phyloP scores from a whole-genome alignment of 2,888 invertebrate species.

The Drosophila aldrichi region DNA sequence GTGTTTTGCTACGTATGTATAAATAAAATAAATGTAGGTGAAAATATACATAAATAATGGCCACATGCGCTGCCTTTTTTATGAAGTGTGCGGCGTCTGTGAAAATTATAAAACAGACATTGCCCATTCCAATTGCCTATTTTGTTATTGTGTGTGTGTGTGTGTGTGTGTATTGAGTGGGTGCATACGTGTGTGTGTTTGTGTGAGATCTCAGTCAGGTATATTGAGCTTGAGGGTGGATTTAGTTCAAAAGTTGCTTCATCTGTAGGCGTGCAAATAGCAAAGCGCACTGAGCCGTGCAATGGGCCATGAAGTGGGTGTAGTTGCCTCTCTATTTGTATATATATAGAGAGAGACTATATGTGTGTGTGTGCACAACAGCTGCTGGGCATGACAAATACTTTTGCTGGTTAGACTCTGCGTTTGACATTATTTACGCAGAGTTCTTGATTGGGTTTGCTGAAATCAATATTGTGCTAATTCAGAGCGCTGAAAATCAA shows the following conservation, averaged over 20 bases:
- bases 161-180: background rate
- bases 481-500: background rate
- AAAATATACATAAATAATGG: conserved; percentile 78
- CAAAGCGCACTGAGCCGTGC: conserved; percentile 55
- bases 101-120: conserved; percentile 69
- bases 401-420: conserved; percentile 14
- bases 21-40: conserved; percentile 78
- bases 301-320: conserved; percentile 39
- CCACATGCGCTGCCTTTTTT: conserved; percentile 67
- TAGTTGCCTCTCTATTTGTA: background rate
- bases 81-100: conserved; percentile 62
- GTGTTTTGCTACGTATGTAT: conserved; percentile 32
- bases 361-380: conserved; percentile 14
- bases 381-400: conserved; percentile 41
- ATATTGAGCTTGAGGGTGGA: conserved; percentile 37
- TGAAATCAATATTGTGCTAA: conserved; percentile 23
- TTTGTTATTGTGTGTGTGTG: background rate
- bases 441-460: conserved; percentile 14
- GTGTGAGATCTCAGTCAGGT: conserved; percentile 20
- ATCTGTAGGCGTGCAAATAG: conserved; percentile 51
- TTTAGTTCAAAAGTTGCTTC: conserved; percentile 24
- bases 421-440: conserved; percentile 21
- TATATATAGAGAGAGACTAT: too few relatives aligned
- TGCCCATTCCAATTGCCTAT: conserved; percentile 11
- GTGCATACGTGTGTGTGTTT: background rate